These are phyloP conservation scores for Drosophila diplacantha DNA, from an alignment of 2,888 invertebrate species.

Conservation along the genomic window DNA sequence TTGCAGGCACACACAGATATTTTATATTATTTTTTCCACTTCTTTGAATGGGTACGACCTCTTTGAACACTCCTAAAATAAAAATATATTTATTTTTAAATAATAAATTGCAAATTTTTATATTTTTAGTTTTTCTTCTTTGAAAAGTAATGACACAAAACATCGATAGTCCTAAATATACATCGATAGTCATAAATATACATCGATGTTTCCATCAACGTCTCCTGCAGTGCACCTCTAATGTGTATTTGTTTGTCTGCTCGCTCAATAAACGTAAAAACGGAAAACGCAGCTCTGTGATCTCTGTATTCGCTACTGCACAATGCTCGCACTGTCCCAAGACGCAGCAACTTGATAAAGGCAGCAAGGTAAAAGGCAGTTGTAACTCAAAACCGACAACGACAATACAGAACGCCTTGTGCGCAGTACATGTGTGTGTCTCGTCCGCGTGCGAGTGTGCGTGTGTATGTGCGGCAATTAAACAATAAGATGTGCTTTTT, in stretches of 20 bases:
- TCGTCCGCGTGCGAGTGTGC: constrained; percentile 19
- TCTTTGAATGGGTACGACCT: no score
- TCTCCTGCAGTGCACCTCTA: no score
- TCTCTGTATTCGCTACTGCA: constrained; percentile 12
- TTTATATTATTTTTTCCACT: no score
- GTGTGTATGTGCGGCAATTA: constrained; percentile 44
- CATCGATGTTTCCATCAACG: no score
- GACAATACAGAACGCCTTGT: constrained; percentile 36
- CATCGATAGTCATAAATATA: no score
- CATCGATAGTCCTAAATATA: no score
- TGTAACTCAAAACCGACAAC: constrained; percentile 47
- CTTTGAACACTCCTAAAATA: no score
- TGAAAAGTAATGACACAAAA: no score
- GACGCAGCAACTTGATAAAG: constrained; percentile 54
- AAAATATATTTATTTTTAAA: no score
- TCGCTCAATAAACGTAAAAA: constrained; percentile 40
- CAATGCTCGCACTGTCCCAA: constrained; percentile 29
- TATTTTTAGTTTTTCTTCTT: no score
- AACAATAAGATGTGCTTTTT: constrained; percentile 50
- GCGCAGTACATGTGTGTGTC: constrained; percentile 19
- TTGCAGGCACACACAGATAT: no score
- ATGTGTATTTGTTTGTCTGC: constrained; percentile 35
- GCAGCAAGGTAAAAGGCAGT: constrained; percentile 55
- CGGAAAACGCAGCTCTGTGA: constrained; percentile 20
- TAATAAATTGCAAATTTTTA: no score